Conservation (phyloP, 2,797 vertebrate species). For the Tenualosa thibaudeaui region DNA sequence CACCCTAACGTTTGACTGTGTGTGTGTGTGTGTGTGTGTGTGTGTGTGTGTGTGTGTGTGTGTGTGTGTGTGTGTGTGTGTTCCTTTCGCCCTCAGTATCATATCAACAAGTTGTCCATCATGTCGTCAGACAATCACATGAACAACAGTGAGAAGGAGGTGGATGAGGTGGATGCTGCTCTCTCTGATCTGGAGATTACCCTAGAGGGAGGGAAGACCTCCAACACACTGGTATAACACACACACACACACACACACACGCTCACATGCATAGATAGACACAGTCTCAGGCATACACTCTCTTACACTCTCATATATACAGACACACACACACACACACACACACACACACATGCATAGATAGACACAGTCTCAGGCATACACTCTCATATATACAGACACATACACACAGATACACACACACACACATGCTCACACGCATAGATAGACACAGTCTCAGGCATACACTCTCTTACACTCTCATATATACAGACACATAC, state of each 20-base stretch:
- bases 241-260: constrained; percentile 9
- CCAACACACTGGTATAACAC: constrained; percentile 86
- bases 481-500: background rate
- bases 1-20: background rate
- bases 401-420: background rate
- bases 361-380: background rate
- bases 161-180: constrained; percentile 97
- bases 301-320: background rate
- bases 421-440: background rate
- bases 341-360: constrained; percentile 3
- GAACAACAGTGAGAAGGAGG: constrained; percentile 99
- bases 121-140: constrained; percentile 98
- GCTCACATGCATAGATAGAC: background rate
- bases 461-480: background rate
- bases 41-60: background rate
- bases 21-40: background rate
- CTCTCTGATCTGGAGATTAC: constrained; percentile 97
- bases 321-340: background rate
- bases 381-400: background rate
- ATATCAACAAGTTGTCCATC: constrained; percentile 98
- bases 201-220: constrained; percentile 95
- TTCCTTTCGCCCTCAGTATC: constrained; percentile 78
- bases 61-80: background rate
- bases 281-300: background rate
- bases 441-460: background rate